Percentiles rank a stretch among this genome's conserved stretches.
These are phyloP conservation scores for Calephelis virginiensis DNA, from an alignment of 1,140 invertebrate species.

Conservation along the genomic window DNA sequence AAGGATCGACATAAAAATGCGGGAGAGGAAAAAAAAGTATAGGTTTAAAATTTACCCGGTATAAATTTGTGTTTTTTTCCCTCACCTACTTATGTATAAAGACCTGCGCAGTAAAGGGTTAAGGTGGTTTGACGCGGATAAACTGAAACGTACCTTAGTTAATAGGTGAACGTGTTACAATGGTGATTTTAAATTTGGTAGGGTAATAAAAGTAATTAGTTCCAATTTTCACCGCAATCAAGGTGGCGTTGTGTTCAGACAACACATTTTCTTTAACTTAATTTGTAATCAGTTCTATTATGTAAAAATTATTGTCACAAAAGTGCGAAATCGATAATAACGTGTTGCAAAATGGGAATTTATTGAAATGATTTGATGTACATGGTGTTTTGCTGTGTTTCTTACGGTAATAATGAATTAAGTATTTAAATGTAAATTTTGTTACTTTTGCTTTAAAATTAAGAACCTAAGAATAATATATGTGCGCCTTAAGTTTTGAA, in stretches of 20 bases:
- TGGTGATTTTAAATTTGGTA: conserved; percentile 35
- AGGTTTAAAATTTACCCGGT: conserved; percentile 78
- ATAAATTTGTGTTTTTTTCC: conserved; percentile 79
- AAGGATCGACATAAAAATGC: conserved; percentile 75
- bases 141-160: conserved; percentile 26
- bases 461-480: too few species aligned
- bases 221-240: conserved; percentile 41
- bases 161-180: not conserved
- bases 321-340: too few species aligned
- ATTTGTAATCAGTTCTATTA: not conserved
- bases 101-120: conserved; percentile 77
- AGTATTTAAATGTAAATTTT: too few species aligned
- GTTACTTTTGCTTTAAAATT: too few species aligned
- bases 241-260: conserved; percentile 40
- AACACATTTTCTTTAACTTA: conserved; percentile 26
- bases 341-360: too few species aligned
- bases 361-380: too few species aligned
- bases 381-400: too few species aligned
- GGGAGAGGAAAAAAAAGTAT: conserved; percentile 75
- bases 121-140: conserved; percentile 38
- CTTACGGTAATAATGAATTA: too few species aligned
- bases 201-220: conserved; percentile 46
- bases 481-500: too few species aligned
- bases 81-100: conserved; percentile 71
- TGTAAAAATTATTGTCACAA: not conserved